phyloP scores from a whole-genome alignment of 2,113 vertebrate species.

The Pygoscelis antarcticus region DNA sequence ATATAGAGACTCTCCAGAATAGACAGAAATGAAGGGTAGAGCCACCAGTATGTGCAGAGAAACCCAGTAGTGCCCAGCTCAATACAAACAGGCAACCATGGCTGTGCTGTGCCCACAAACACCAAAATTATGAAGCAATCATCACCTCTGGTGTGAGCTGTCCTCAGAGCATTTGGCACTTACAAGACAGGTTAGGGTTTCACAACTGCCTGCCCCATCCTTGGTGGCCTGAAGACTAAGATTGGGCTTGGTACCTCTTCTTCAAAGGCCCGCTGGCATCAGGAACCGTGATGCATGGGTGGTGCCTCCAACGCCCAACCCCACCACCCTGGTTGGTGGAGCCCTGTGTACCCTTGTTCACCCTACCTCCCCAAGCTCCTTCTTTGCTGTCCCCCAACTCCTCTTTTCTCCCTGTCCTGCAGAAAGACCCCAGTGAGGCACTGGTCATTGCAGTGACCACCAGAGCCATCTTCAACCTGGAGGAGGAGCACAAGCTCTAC shows the following conservation, averaged over 20 bases:
- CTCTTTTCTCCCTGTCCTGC: neutral
- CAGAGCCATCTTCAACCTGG: slow-evolving; percentile 72
- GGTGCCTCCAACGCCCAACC: neutral
- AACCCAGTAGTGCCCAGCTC: neutral
- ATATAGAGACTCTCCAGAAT: neutral
- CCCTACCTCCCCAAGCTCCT: neutral
- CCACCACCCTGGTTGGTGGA: neutral
- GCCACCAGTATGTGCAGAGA: neutral
- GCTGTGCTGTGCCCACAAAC: neutral
- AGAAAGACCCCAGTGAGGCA: slow-evolving; percentile 73
- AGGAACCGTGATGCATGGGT: accelerated
- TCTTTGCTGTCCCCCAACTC: neutral
- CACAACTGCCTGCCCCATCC: neutral
- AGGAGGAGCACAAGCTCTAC: slow-evolving; percentile 55
- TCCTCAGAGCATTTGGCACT: neutral
- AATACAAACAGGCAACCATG: neutral
- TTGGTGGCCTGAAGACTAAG: neutral
- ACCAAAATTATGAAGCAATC: neutral
- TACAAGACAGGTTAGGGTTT: neutral
- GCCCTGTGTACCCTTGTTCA: neutral
- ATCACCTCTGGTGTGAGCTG: neutral
- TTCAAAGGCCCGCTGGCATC: neutral
- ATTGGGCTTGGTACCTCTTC: neutral
- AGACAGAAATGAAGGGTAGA: neutral
- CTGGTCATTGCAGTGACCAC: slow-evolving; percentile 78